A percentile compares a stretch with the other conserved stretches of the same genome.
phyloP scores from a whole-genome alignment of 92 coral and sea anemone genomes.

The Epizoanthus stellaris region DNA sequence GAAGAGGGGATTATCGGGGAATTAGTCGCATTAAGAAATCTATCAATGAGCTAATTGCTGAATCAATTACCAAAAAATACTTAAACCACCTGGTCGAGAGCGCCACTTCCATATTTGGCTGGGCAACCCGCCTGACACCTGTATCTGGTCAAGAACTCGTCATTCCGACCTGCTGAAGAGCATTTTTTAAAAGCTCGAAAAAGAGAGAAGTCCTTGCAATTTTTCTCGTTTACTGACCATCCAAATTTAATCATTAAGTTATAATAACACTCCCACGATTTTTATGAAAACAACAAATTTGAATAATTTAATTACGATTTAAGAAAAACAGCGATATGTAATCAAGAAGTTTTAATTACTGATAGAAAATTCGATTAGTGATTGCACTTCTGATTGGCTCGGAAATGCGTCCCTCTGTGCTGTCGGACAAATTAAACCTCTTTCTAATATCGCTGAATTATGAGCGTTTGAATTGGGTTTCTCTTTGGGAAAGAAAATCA shows the following conservation, averaged over 20 bases:
- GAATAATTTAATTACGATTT: constrained; percentile 80
- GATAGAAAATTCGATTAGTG: constrained; percentile 70
- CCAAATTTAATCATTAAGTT: constrained; percentile 52
- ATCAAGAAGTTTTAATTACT: constrained; percentile 80
- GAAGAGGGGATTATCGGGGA: constrained; percentile 79
- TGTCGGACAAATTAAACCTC: constrained; percentile 50
- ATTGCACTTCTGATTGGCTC: constrained; percentile 64
- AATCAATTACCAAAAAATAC: constrained; percentile 68
- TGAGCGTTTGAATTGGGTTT: constrained; percentile 45
- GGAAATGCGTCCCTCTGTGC: constrained; percentile 28
- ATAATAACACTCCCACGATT: constrained; percentile 48
- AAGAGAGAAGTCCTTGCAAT: neutral
- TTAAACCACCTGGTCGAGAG: constrained; percentile 47
- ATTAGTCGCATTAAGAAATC: constrained; percentile 90
- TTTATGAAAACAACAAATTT: constrained; percentile 79
- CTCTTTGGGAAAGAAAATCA: constrained; percentile 42
- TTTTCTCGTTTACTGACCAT: neutral
- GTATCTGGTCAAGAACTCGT: neutral
- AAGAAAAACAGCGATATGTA: constrained; percentile 78
- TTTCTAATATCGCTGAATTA: constrained; percentile 51
- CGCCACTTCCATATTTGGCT: constrained; percentile 29
- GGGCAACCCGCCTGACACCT: constrained; percentile 52
- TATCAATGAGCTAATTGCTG: constrained; percentile 91
- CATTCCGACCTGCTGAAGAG: neutral
- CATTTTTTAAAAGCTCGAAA: neutral